phyloP scores from a whole-genome alignment of 2,888 invertebrate species.

The Cybosia mesomella region DNA sequence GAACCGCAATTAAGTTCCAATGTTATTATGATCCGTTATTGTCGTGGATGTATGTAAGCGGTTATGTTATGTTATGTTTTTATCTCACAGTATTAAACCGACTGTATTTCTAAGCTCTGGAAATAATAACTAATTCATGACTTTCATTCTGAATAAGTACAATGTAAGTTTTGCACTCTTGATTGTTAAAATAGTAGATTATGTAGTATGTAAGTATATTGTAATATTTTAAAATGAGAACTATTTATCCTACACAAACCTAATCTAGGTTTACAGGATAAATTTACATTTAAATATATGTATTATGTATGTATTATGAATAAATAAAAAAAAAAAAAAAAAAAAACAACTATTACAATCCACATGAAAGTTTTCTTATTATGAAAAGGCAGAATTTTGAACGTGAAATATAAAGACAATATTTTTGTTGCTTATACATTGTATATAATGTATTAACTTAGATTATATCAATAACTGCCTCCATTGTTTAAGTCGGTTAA shows the following conservation, averaged over 20 bases:
- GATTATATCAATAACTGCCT: too few relatives aligned
- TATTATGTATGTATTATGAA: too few relatives aligned
- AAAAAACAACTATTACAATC: constrained; percentile 18
- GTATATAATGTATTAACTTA: too few relatives aligned
- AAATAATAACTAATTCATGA: constrained; percentile 11
- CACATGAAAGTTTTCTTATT: constrained; percentile 8
- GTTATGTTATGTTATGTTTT: too few relatives aligned
- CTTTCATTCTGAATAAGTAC: constrained; percentile 17
- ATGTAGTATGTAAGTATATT: too few relatives aligned
- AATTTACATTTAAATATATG: too few relatives aligned
- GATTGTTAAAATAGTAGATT: too few relatives aligned
- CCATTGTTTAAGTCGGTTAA: too few relatives aligned
- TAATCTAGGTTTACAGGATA: too few relatives aligned
- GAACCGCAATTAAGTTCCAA: neutral
- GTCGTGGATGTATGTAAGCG: neutral
- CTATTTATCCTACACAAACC: too few relatives aligned
- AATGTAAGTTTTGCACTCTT: constrained; percentile 6
- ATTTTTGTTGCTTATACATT: neutral
- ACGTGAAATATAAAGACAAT: neutral
- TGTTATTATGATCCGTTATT: neutral
- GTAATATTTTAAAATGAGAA: too few relatives aligned
- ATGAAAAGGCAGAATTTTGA: neutral
- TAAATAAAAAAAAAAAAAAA: too few relatives aligned
- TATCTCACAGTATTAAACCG: constrained; percentile 2
- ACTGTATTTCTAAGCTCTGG: neutral